Evolutionary conservation across 2,113 vertebrate species (phyloP), one percentile per base, ranked within the genome.

Genomic region (Tyrannus savana): DNA sequence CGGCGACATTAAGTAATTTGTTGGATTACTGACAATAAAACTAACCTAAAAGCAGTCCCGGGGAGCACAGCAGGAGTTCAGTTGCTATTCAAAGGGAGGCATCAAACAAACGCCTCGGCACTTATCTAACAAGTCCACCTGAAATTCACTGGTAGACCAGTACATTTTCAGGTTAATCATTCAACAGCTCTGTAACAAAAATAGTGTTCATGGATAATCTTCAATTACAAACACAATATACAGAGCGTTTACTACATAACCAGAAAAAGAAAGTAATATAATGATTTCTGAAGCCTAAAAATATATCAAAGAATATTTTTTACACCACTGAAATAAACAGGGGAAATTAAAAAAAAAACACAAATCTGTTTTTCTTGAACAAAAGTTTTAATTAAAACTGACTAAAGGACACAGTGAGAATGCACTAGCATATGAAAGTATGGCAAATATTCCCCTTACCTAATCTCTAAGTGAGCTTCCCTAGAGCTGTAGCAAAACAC

Each of bases 1-100:
- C 28, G 90, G 67, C n/a, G 10, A 41, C 62, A 84, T 77, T 96
- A 94, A 93, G 75, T 74, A 55, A 58, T 72, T 96, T 95, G 53
- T n/a, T 94, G 76, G 89, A 92, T n/a, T 84, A 64, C 35, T 66
- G 64, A 87, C 84, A 92, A 82, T 18, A 83, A 87, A 75, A 84
- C 23, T 53, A 28, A 63, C 9, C 37, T 74, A 84, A 90, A 75
- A 72, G 42, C 27, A n/a, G 56, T 12, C 17, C 24, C 2, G 0
- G 22, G 16, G 24, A 90, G 30, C 88, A 44, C 3, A 56, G 60
- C 30, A 71, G 64, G 30, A 55, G 19, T 25, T 76, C 79, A 41
- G 28, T 12, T 74, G 69, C 44, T 68, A 12, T 67, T 56, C 41
- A 21, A 33, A 53, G 10, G 55, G 9, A 59, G n/a, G 49, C 49